Conservation (phyloP, 1,140 invertebrate species). For the Oncopodura yosiiana region DNA sequence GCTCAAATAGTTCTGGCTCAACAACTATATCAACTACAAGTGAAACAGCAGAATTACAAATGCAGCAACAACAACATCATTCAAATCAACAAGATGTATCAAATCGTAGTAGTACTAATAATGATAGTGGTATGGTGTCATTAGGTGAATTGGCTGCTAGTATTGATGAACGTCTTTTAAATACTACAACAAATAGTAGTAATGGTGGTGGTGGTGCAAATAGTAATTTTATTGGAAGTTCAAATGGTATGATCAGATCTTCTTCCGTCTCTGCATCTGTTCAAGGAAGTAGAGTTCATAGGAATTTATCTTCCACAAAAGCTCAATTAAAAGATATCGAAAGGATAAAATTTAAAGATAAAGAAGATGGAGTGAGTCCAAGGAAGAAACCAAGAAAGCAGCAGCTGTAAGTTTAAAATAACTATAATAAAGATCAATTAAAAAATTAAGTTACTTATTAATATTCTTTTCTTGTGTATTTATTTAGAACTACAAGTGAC, state of each 20-base stretch:
- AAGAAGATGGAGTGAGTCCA: conserved; percentile 53
- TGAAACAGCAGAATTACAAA: conserved; percentile 30
- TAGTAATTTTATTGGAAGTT: conserved; percentile 2
- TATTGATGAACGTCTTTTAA: background rate
- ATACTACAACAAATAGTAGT: background rate
- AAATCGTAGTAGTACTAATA: background rate
- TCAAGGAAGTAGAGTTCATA: conserved; percentile 1
- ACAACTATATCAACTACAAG: conserved; percentile 69
- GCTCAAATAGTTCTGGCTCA: conserved; percentile 46
- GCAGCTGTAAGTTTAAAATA: conserved; percentile 47
- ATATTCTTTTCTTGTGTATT: conserved; percentile 27
- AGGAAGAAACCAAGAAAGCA: conserved; percentile 69
- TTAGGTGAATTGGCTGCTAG: conserved; percentile 7
- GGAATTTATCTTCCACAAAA: conserved; percentile 14
- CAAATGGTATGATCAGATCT: conserved; percentile 24
- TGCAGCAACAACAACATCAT: conserved; percentile 22
- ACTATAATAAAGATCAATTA: conserved; percentile 2
- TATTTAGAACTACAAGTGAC: conserved; percentile 52
- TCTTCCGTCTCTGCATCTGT: background rate
- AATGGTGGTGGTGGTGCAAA: background rate
- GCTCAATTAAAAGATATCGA: conserved; percentile 30
- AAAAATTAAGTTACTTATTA: background rate
- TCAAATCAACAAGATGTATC: background rate
- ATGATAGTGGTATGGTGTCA: background rate
- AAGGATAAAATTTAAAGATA: conserved; percentile 23